phyloP scores from a whole-genome alignment of 2,888 invertebrate species.

The Spilarctia lutea region DNA sequence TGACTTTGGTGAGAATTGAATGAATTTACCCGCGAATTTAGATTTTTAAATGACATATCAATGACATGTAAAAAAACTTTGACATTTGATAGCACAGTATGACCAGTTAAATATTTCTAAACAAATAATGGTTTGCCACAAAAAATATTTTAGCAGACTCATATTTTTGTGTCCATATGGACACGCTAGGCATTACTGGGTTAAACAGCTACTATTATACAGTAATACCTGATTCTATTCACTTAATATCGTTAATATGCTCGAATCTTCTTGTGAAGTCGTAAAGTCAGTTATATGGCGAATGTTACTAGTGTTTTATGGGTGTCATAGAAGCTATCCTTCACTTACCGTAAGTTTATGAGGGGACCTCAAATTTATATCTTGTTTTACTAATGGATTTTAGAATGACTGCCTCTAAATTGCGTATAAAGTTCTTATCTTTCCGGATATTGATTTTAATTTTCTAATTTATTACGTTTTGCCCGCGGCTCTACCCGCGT shows the following conservation, averaged over 20 bases:
- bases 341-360: slow-evolving; percentile 59
- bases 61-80: too few species aligned
- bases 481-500: too few species aligned
- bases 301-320: slow-evolving; percentile 69
- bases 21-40: too few species aligned
- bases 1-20: too few species aligned
- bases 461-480: not conserved
- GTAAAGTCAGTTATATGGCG: slow-evolving; percentile 69
- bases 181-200: too few species aligned
- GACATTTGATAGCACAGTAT: too few species aligned
- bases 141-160: too few species aligned
- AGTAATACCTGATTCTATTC: slow-evolving; percentile 40
- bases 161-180: too few species aligned
- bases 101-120: too few species aligned
- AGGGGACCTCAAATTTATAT: slow-evolving; percentile 53
- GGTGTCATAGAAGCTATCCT: slow-evolving; percentile 54
- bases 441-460: not conserved
- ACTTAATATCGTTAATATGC: slow-evolving; percentile 69
- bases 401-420: slow-evolving; percentile 17
- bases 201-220: not conserved
- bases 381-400: slow-evolving; percentile 33
- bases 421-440: slow-evolving; percentile 21
- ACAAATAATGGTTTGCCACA: too few species aligned
- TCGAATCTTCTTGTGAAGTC: slow-evolving; percentile 62
- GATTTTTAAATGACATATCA: too few species aligned